Conservation (phyloP, 2,888 invertebrate genomes). For the Nemotelus nigrinus region DNA sequence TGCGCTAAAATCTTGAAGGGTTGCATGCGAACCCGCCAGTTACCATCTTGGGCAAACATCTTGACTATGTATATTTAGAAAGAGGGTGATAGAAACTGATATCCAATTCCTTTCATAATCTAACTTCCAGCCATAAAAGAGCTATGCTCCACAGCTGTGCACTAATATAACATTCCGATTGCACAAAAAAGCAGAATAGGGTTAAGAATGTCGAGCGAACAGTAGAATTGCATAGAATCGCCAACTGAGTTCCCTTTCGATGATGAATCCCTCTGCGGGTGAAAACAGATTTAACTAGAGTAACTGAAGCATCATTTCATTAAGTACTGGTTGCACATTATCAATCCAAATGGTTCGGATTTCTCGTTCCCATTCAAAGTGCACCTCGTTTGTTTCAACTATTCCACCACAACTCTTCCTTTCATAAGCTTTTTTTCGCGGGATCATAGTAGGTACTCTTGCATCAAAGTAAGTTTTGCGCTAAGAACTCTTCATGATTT, state of each 20-base stretch:
- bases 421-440: not conserved
- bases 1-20: conserved; percentile 20
- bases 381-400: not conserved
- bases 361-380: not conserved
- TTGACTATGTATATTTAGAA: conserved; percentile 5
- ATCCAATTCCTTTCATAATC: not conserved
- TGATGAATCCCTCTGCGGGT: not conserved
- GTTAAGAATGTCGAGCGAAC: not conserved
- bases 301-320: too few relatives aligned
- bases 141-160: not conserved
- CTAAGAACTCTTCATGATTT: conserved; percentile 7
- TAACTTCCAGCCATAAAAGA: too few relatives aligned
- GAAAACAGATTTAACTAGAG: not conserved
- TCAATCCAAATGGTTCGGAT: too few relatives aligned
- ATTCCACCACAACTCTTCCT: not conserved
- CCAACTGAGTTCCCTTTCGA: conserved; percentile 8
- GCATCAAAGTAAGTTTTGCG: conserved; percentile 21
- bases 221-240: not conserved
- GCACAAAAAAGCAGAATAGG: not conserved
- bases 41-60: conserved; percentile 10
- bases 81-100: not conserved
- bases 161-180: not conserved
- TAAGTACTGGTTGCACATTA: too few relatives aligned
- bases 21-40: not conserved
- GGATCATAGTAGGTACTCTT: not conserved